Conservation (phyloP, 2,888 invertebrate species). For the Ophion costatus region DNA sequence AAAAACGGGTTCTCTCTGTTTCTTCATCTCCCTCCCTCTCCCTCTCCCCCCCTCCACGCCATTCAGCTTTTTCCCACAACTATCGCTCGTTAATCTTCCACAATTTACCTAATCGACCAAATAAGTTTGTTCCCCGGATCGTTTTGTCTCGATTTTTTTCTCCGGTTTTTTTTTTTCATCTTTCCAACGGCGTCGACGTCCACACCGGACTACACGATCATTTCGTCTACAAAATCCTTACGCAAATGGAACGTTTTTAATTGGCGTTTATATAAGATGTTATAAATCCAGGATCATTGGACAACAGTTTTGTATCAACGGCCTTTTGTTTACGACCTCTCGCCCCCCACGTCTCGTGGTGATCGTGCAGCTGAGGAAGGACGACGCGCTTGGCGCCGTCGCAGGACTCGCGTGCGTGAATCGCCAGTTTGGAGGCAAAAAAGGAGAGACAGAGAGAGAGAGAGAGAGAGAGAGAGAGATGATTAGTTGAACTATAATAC, state of each 20-base stretch:
- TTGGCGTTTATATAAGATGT: conserved; percentile 71
- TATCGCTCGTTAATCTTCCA: conserved; percentile 56
- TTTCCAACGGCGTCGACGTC: conserved; percentile 39
- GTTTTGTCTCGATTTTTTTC: no score
- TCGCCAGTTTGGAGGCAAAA: conserved; percentile 28
- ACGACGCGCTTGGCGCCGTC: conserved; percentile 44
- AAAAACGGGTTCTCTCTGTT: conserved; percentile 47
- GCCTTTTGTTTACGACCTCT: conserved; percentile 50
- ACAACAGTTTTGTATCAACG: conserved; percentile 56
- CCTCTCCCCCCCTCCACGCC: neutral
- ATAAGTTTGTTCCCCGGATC: conserved; percentile 32
- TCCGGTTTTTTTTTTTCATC: conserved; percentile 23
- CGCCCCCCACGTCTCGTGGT: neutral
- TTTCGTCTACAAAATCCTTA: conserved; percentile 2
- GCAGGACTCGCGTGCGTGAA: conserved; percentile 37
- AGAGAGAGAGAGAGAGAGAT: conserved; percentile 27
- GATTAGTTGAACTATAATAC: conserved; percentile 40
- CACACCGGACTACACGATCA: neutral
- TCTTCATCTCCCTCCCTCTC: conserved; percentile 23
- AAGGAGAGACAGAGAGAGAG: conserved; percentile 15
- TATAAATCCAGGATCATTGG: conserved; percentile 67
- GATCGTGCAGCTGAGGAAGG: neutral
- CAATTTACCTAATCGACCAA: conserved; percentile 53
- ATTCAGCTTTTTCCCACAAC: conserved; percentile 53
- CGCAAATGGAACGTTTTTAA: conserved; percentile 68